Evolutionary conservation across 1,140 invertebrate genomes (phyloP).

Genomic region (Zophobas atratus): DNA sequence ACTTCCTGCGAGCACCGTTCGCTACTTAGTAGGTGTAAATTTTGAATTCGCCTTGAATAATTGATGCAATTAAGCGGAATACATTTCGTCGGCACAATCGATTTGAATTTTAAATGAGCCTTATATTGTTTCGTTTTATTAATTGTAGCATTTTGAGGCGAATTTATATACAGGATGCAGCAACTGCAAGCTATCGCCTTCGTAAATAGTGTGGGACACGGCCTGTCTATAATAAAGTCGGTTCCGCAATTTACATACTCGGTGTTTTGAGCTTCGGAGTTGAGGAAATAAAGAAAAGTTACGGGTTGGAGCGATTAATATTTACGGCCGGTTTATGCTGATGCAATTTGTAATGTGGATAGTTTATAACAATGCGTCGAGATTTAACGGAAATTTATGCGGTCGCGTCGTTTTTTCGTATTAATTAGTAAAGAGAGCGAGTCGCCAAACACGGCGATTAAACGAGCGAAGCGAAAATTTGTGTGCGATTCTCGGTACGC

Average conservation of each 20-base stretch:
- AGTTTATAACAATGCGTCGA: not conserved
- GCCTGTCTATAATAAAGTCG: not conserved
- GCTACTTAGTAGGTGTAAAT: not conserved
- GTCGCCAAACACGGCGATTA: too few relatives aligned
- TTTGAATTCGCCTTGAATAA: conserved; percentile 29
- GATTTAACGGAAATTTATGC: too few relatives aligned
- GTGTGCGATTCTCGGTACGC: too few relatives aligned
- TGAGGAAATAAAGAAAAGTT: conserved; percentile 23
- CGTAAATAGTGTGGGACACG: conserved; percentile 12
- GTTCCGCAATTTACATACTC: conserved; percentile 2
- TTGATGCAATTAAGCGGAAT: conserved; percentile 39
- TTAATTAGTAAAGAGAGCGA: too few relatives aligned
- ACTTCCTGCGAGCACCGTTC: too few relatives aligned
- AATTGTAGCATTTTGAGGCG: conserved; percentile 8
- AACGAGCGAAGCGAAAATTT: too few relatives aligned
- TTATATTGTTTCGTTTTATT: conserved; percentile 39
- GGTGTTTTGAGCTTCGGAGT: not conserved
- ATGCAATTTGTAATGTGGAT: not conserved
- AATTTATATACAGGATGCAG: conserved; percentile 31
- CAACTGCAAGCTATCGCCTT: conserved; percentile 3
- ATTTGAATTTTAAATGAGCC: conserved; percentile 40
- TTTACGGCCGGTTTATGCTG: not conserved
- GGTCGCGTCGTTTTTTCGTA: too few relatives aligned
- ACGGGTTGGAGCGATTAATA: not conserved
- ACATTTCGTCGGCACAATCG: conserved; percentile 15